Evolutionary conservation across 1,140 invertebrate species (phyloP).

Genomic region (Alviniconcha marisindica): DNA sequence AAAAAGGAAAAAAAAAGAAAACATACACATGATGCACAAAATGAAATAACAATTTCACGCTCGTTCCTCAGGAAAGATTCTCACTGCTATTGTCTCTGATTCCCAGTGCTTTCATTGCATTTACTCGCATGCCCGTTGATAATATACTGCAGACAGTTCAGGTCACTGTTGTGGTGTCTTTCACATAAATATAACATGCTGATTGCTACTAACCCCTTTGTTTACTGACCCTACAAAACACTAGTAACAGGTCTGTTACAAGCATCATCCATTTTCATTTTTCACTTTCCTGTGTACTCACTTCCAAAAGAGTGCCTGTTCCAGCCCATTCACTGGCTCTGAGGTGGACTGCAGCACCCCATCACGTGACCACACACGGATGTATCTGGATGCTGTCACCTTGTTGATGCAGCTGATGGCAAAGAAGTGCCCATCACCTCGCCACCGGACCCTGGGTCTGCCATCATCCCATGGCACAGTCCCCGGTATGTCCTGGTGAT

Average conservation of each 20-base stretch:
- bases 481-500: constrained; percentile 59
- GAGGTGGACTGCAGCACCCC: constrained; percentile 71
- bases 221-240: too few species aligned
- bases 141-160: too few species aligned
- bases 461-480: constrained; percentile 77
- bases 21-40: too few species aligned
- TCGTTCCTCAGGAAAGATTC: too few species aligned
- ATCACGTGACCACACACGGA: constrained; percentile 74
- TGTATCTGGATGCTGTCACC: constrained; percentile 72
- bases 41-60: too few species aligned
- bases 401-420: constrained; percentile 83
- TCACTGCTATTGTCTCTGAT: too few species aligned
- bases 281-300: constrained; percentile 48
- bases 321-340: constrained; percentile 80
- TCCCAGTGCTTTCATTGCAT: too few species aligned
- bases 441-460: constrained; percentile 85
- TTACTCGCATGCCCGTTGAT: too few species aligned
- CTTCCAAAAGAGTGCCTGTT: constrained; percentile 85
- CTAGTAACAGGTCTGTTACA: neutral
- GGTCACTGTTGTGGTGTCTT: too few species aligned
- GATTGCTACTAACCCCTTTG: too few species aligned
- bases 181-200: too few species aligned
- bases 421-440: constrained; percentile 89
- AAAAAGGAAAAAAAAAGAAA: too few species aligned
- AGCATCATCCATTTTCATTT: neutral